Conservation (phyloP, 1,140 invertebrate species). For the Bombus vancouverensis region DNA sequence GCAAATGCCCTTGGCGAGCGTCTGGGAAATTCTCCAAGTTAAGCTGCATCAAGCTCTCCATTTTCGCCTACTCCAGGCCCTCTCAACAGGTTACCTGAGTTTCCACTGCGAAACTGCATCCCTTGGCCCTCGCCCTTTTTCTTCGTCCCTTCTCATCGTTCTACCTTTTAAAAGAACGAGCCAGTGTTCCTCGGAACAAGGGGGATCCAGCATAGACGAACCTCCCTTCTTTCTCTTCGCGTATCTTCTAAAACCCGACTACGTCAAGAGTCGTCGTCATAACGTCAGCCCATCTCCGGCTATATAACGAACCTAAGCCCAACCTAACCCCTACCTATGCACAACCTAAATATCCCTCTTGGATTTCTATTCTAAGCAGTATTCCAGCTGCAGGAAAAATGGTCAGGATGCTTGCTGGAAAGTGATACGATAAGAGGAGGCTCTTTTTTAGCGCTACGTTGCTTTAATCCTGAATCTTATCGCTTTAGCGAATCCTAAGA, state of each 20-base stretch:
- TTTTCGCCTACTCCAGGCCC: constrained; percentile 68
- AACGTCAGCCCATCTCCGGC: neutral
- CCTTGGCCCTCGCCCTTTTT: constrained; percentile 1
- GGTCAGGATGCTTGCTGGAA: no score
- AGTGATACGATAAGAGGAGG: no score
- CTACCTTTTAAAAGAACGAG: neutral
- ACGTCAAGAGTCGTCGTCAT: neutral
- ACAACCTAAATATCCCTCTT: neutral
- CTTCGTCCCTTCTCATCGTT: neutral
- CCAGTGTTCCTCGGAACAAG: neutral
- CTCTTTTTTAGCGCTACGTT: no score
- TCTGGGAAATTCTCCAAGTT: constrained; percentile 75
- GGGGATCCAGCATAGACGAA: constrained; percentile 17
- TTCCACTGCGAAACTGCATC: constrained; percentile 52
- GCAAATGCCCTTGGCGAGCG: constrained; percentile 63
- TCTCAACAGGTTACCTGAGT: constrained; percentile 75
- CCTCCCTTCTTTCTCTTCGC: neutral
- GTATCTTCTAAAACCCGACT: neutral
- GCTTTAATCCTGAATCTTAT: no score
- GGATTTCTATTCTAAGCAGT: no score
- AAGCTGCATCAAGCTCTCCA: constrained; percentile 66
- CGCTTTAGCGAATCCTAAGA: no score
- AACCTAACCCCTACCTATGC: no score
- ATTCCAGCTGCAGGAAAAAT: no score
- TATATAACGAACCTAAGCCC: no score